Evolutionary conservation across 2,113 vertebrate species (phyloP), one percentile per base, ranked within the genome.

Genomic region (Phaetusa simplex): DNA sequence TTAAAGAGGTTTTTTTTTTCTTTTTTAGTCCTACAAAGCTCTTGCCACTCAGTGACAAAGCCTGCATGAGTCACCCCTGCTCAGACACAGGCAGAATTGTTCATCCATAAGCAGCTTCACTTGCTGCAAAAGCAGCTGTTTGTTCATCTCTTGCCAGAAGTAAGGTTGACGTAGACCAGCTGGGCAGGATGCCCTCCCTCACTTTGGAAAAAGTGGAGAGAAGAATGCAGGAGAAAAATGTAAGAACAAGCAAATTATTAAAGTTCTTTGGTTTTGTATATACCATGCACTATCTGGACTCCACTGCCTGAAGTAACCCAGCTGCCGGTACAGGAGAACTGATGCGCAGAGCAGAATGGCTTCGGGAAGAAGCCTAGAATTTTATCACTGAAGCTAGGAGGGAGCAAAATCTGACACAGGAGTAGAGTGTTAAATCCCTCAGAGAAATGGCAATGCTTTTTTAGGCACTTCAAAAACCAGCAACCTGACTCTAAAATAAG

Each of bases 101-200:
- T 97, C 96, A 95, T 88, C 95, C 81, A 96, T 80, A 97, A 97
- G 91, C 96, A 96, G 94, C 95, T 95, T 97, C 92, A 79, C 90
- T 96, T 90, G 94, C 96, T 93, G 91, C 96, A 97, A 96, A 96
- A 97, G 95, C 97, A 97, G 96, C 97, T 97, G 97, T 94, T 96
- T 94, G 95, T 73, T 96, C 95, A 88, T 96, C 91, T 89, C 70
- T 86, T 92, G 96, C 97, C 97, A 97, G 96, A 97, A 96, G 96
- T 96, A 86, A 97, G 81, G 92, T 66, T 97, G 97, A 96, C 82
- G 91, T 95, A 86, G 83, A 96, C 91, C 97, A 97, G 93, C 95
- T 97, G 97, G 94, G 95, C 95, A 96, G 50, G 87, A 93, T 86
- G 94, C 92, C 95, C 93, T 95, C 94, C 95, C 88, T 96, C 86